Evolutionary conservation across 1,140 invertebrate genomes (phyloP), one percentile per base, ranked within the genome.

Genomic region (Archivesica marissinica): DNA sequence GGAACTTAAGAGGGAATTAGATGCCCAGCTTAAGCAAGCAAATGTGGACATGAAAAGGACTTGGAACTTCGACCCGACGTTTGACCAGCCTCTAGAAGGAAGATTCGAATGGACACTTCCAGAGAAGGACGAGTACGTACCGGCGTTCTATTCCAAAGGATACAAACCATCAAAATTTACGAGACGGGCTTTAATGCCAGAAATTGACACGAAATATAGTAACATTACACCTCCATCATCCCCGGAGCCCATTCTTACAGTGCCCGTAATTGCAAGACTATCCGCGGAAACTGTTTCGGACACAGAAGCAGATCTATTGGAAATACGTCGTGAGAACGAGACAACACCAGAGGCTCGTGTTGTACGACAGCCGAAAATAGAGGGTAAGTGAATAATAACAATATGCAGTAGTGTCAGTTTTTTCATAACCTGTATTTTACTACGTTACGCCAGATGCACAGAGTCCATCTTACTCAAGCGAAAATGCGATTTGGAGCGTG

Each of bases 341-440:
- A 83, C 80, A 2, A 83, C 80, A 33, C 80, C 80, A 25, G 80
- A 83, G 64, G 68, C 70, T 28, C 50, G 80, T 23, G 50, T 83
- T n/a, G 70, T 75, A 0, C n/a, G 56, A 74, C 80, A 83, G 30
- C 38, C 68, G 23, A 74, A 59, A 74, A 83, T 83, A n/a, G 33
- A 72, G 2, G 80, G 80, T 83, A 61, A 81, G 79, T 52, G 4
- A 20, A 59, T 28, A 59, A 20, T n/a, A 28, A 25, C 28, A 33
- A 30, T 64, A 50, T 13, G n/a, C 13, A 50, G 47, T 50, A n/a
- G 13, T 50, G 47, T 50, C n/a, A 50, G n/a, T n/a, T n/a, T n/a
- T n/a, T n/a, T n/a, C n/a, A n/a, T n/a, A n/a, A n/a, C n/a, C n/a
- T n/a, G n/a, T n/a, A n/a, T n/a, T n/a, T n/a, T 59, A 28, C 25